Conservation (phyloP, 2,113 vertebrate genomes). For the Marmota monax region DNA sequence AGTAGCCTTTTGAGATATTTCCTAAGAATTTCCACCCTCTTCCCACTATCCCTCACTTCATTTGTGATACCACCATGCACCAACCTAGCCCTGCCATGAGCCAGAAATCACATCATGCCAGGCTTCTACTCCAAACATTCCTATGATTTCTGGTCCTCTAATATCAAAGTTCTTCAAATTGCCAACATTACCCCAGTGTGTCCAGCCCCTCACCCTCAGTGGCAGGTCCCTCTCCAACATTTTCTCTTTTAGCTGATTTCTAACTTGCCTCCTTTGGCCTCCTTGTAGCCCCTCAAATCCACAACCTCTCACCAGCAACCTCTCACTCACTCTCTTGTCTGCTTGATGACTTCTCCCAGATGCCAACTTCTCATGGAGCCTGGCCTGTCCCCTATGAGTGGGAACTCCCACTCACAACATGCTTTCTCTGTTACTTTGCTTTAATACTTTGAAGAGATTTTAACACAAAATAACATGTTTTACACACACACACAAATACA, state of each 20-base stretch:
- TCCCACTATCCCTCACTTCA: background rate
- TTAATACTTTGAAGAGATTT: background rate
- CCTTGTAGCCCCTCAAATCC: background rate
- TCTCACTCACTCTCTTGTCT: background rate
- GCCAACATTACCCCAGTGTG: background rate
- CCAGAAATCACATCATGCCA: background rate
- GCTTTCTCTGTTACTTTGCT: background rate
- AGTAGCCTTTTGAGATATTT: background rate
- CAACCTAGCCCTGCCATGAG: background rate
- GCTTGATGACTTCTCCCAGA: background rate
- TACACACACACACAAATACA: background rate
- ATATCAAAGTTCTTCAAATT: background rate
- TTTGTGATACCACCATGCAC: background rate
- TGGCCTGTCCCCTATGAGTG: background rate
- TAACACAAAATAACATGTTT: background rate
- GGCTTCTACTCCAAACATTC: background rate
- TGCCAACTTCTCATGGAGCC: background rate
- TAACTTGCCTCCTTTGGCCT: background rate
- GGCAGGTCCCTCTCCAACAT: rapidly evolving
- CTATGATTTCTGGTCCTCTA: background rate
- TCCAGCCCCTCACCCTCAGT: background rate
- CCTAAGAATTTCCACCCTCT: too few species aligned
- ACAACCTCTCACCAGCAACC: rapidly evolving
- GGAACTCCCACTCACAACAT: background rate
- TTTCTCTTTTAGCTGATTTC: background rate